These are phyloP conservation scores for Alaudala cheleensis DNA, from an alignment of 2,113 vertebrate genomes.

Conservation along the genomic window DNA sequence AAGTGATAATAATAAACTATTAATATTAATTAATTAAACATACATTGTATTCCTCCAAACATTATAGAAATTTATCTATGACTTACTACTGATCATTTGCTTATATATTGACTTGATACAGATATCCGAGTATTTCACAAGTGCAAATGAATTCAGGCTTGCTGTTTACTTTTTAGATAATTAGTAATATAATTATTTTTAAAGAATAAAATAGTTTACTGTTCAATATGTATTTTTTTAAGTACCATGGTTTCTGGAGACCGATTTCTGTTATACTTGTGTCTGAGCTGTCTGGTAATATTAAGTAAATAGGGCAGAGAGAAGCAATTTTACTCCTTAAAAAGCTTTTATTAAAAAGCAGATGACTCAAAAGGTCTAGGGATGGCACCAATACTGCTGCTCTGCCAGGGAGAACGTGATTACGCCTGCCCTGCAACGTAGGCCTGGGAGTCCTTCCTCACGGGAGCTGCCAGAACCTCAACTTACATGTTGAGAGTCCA, in stretches of 20 bases:
- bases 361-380: too few relatives aligned
- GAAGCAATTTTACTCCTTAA: too few relatives aligned
- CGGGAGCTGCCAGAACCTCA: too few relatives aligned
- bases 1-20: background rate
- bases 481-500: too few relatives aligned
- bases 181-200: background rate
- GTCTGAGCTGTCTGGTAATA: background rate
- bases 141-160: background rate
- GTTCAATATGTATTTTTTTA: background rate
- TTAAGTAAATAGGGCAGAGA: too few relatives aligned
- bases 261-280: background rate
- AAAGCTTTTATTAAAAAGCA: too few relatives aligned
- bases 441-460: too few relatives aligned
- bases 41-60: background rate
- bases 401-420: too few relatives aligned
- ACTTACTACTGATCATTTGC: background rate
- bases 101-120: background rate
- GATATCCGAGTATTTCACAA: background rate
- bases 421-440: too few relatives aligned
- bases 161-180: background rate
- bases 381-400: too few relatives aligned
- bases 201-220: background rate
- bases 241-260: background rate
- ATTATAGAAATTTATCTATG: background rate
- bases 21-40: background rate